A percentile compares a stretch with the other conserved stretches of the same genome.
Conservation (phyloP, 2,797 vertebrate species). For the Poecilia picta region DNA sequence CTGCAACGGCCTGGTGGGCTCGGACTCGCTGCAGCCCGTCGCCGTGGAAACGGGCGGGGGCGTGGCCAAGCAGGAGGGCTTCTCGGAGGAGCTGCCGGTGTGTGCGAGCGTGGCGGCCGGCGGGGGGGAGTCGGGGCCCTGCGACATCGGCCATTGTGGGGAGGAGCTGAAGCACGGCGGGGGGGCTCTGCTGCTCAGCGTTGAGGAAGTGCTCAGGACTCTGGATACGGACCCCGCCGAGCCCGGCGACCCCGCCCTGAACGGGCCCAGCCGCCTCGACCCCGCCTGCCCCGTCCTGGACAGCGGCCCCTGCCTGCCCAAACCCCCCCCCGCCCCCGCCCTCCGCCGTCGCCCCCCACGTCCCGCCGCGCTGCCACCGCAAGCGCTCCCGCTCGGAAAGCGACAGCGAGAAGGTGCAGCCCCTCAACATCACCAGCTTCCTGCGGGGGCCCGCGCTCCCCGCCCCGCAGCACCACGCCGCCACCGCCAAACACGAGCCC, state of each 20-base stretch:
- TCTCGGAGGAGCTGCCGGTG: conserved; percentile 84
- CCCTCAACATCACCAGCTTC: conserved; percentile 94
- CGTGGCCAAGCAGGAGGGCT: conserved; percentile 86
- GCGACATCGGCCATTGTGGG: conserved; percentile 87
- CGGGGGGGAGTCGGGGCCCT: conserved; percentile 80
- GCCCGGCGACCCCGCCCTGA: conserved; percentile 68
- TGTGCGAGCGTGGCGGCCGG: conserved; percentile 84
- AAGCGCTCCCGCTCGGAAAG: conserved; percentile 97
- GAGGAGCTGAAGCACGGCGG: conserved; percentile 91
- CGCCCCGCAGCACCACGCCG: conserved; percentile 78
- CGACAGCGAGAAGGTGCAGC: conserved; percentile 96
- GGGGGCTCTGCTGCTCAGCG: conserved; percentile 91
- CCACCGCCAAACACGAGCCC: conserved; percentile 88
- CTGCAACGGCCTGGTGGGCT: conserved; percentile 89
- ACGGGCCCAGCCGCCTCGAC: conserved; percentile 82
- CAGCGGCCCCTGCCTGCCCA: conserved; percentile 78
- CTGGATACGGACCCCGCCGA: conserved; percentile 87
- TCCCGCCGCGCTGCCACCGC: conserved; percentile 88
- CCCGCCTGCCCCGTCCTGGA: conserved; percentile 67
- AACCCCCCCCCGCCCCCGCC: conserved; percentile 82
- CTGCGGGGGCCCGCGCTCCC: conserved; percentile 85
- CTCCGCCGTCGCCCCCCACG: conserved; percentile 84
- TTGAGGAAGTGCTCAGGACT: conserved; percentile 96
- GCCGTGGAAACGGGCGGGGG: conserved; percentile 69
- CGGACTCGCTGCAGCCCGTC: conserved; percentile 81